phyloP scores from a whole-genome alignment of 2,888 invertebrate species.

The Drosophila colorata region DNA sequence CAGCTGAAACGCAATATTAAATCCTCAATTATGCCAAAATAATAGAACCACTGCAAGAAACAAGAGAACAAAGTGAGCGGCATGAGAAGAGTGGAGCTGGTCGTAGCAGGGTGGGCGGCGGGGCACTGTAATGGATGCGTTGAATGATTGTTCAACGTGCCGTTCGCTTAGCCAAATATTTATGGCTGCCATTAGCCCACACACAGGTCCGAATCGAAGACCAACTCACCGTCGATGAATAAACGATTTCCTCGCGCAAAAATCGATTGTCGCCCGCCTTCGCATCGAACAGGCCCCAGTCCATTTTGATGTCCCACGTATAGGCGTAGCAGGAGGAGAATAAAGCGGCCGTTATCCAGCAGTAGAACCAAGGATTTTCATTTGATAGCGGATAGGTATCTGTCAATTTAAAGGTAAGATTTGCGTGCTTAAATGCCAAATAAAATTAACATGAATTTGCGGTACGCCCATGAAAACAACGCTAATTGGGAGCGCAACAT shows the following conservation, averaged over 20 bases:
- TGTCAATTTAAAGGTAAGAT: conserved; percentile 15
- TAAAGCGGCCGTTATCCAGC: conserved; percentile 89
- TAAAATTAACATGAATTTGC: conserved; percentile 58
- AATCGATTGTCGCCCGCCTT: conserved; percentile 91
- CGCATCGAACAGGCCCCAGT: conserved; percentile 93
- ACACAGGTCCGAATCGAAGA: not conserved
- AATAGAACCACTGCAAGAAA: conserved; percentile 89
- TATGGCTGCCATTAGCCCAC: conserved; percentile 63
- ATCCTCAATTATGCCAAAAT: conserved; percentile 93
- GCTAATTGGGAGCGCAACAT: conserved; percentile 60
- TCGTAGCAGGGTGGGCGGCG: not conserved
- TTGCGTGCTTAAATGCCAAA: conserved; percentile 27
- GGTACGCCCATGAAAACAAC: conserved; percentile 36
- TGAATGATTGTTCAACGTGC: conserved; percentile 64
- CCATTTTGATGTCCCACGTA: conserved; percentile 95
- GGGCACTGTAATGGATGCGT: conserved; percentile 49
- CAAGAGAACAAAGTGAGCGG: conserved; percentile 51
- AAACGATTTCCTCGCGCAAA: conserved; percentile 92
- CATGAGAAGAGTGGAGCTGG: not conserved
- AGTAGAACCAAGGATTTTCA: conserved; percentile 89
- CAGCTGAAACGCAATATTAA: conserved; percentile 92
- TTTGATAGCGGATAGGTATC: conserved; percentile 82
- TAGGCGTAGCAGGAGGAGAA: conserved; percentile 92
- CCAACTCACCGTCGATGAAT: conserved; percentile 89
- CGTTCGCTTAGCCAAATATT: conserved; percentile 63